Base-by-base conservation (phyloP, 2,888 invertebrate genomes). In the Hydrotaea diabolus region DNA sequence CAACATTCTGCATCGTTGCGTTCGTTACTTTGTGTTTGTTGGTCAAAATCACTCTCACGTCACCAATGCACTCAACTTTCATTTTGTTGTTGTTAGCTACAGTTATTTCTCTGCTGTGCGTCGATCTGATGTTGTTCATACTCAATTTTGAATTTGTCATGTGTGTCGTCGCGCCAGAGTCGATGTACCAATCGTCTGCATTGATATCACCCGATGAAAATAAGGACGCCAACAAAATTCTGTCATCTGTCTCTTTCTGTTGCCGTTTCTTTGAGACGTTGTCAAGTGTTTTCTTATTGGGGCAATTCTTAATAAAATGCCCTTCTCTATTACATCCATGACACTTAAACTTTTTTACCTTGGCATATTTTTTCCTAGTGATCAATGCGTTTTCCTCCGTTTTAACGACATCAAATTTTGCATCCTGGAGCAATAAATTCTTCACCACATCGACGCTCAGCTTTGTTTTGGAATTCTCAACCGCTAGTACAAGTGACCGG, bases 351-450 rank as follows among this genome's bases (percentile, higher is more conserved):
- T 17, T 17, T 69, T 64, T 71, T 72, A 36, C 21, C 69, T 76
- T 49, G 57, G 64, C 36, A 39, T 8, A 39, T 39, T 11, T 39
- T 39, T 13, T 13, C 2, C 39, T 39, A 1, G 13, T 11, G 1
- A 39, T 13, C 8, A 39, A 39, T 39, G 39, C 9, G 13, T 39
- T 39, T 39, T 39, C 39, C 9, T 72, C 57, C 9, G 43, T 64
- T 21, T 84, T 82, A 8, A 19, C 39, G 11, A 53, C 11, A 71
- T 86, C 82, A 64, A 87, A 83, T 57, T 85, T 80, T 9, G 49
- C 66, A 62, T 86, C 85, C 59, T 83, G 86, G 13, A 86, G 49
- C 17, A 83, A 55, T n/a, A 84, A 49, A 74, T 82, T 85, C 57
- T 82, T 86, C 4, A 86, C 86, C 55, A 71, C 72, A 26, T 86